Evolutionary conservation across 2,113 vertebrate species (phyloP).

Genomic region (Phalacrocorax aristotelis): DNA sequence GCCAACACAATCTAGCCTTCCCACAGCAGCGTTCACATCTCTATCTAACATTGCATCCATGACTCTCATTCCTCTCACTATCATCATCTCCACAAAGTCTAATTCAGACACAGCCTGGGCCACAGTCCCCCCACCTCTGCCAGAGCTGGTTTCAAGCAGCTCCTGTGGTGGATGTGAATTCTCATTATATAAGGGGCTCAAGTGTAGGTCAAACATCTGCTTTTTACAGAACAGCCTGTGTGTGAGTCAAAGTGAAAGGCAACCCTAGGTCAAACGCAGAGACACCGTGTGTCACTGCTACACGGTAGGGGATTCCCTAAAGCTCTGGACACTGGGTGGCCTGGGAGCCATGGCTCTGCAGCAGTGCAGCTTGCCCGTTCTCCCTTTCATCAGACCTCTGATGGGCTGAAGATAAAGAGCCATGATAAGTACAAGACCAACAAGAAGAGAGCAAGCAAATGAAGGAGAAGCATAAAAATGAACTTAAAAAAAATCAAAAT

Average conservation of each 20-base stretch:
- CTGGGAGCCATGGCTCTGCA: not conserved
- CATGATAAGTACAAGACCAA: not conserved
- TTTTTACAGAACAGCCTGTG: not conserved
- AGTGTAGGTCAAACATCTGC: not conserved
- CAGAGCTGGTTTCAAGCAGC: not conserved
- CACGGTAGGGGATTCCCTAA: not conserved
- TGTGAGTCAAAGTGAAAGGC: not conserved
- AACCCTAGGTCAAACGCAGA: not conserved
- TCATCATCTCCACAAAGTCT: not conserved
- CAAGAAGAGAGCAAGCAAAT: not conserved
- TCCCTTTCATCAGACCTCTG: not conserved
- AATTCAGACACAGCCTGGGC: not conserved
- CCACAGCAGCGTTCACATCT: not conserved
- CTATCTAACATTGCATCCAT: not conserved
- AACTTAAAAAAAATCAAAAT: not conserved
- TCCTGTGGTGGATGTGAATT: not conserved
- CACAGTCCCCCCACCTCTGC: not conserved
- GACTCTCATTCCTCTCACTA: not conserved
- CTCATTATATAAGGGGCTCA: not conserved
- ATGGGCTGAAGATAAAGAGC: not conserved
- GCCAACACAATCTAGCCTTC: not conserved
- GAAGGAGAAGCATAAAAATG: not conserved
- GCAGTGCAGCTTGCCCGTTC: not conserved
- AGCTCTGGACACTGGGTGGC: rapidly evolving
- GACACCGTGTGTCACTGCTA: rapidly evolving